A percentile compares a stretch with the other conserved stretches of the same genome.
Evolutionary conservation across 2,888 invertebrate genomes (phyloP).

Genomic region (Agriopis leucophaearia): DNA sequence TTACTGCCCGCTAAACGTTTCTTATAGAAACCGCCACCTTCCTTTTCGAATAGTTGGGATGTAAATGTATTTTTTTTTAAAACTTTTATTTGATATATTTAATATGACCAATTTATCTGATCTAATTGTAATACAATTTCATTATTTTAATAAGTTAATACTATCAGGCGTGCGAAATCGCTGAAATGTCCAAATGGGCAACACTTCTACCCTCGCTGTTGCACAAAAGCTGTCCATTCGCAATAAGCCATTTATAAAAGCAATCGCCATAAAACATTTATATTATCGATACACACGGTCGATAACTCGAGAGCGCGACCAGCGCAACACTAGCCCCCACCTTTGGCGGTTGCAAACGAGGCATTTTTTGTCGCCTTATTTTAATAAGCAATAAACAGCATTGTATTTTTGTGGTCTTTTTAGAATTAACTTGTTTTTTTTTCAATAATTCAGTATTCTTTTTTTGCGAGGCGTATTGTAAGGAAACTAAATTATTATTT

Average conservation of each 20-base stretch:
- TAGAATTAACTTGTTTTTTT: no score
- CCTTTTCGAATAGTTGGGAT: no score
- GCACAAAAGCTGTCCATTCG: constrained; percentile 47
- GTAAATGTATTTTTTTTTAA: no score
- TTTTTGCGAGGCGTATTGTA: no score
- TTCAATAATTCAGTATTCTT: no score
- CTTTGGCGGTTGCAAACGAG: constrained; percentile 48
- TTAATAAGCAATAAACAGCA: neutral
- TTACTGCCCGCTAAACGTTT: no score
- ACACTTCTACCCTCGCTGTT: constrained; percentile 38
- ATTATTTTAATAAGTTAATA: constrained; percentile 19
- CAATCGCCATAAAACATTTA: constrained; percentile 63
- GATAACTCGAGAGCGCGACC: constrained; percentile 43
- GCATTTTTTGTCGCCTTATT: constrained; percentile 22
- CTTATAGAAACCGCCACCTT: no score
- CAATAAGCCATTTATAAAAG: constrained; percentile 59
- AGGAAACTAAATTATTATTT: neutral
- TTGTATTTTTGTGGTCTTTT: neutral
- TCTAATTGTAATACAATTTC: constrained; percentile 8
- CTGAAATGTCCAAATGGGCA: constrained; percentile 16
- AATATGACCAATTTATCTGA: constrained; percentile 8
- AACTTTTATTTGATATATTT: neutral
- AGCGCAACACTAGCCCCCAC: constrained; percentile 46
- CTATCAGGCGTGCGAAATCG: constrained; percentile 26
- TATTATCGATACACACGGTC: constrained; percentile 58